phyloP scores from a whole-genome alignment of 2,797 vertebrate genomes.

The Cossypha heuglini region DNA sequence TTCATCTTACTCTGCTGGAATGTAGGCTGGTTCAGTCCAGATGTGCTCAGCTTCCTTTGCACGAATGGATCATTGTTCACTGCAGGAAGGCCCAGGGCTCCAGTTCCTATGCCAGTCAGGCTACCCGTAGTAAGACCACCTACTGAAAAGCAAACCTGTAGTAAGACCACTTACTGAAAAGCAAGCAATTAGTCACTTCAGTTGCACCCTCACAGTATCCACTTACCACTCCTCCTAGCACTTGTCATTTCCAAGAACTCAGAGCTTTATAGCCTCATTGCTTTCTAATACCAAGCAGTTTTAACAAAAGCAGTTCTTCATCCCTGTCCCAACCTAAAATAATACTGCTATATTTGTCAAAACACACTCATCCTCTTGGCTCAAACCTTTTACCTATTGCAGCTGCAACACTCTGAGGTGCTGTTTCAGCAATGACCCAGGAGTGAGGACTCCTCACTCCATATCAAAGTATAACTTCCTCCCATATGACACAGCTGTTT shows the following conservation, averaged over 20 bases:
- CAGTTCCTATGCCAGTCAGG: slow-evolving; percentile 88
- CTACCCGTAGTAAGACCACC: slow-evolving; percentile 90
- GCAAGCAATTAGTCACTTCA: background rate
- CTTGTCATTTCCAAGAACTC: background rate
- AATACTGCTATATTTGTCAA: background rate
- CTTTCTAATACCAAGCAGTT: background rate
- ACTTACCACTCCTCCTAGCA: no score
- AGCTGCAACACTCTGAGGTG: background rate
- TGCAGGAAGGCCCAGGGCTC: slow-evolving; percentile 88
- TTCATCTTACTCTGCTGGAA: slow-evolving; percentile 99
- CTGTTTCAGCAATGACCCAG: background rate
- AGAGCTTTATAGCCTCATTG: background rate
- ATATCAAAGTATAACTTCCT: background rate
- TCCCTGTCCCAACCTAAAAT: background rate
- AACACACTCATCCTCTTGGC: background rate
- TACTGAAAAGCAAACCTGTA: slow-evolving; percentile 74
- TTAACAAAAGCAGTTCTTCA: background rate
- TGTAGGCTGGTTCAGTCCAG: slow-evolving; percentile 94
- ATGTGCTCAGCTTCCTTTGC: slow-evolving; percentile 97
- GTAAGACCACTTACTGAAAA: slow-evolving; percentile 81
- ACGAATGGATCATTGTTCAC: slow-evolving; percentile 95
- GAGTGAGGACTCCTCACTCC: background rate
- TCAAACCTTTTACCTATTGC: background rate
- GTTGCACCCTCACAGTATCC: background rate
- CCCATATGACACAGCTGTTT: background rate